These are phyloP conservation scores for Drosophila stalkeri DNA, from an alignment of 2,888 invertebrate genomes.

Conservation along the genomic window DNA sequence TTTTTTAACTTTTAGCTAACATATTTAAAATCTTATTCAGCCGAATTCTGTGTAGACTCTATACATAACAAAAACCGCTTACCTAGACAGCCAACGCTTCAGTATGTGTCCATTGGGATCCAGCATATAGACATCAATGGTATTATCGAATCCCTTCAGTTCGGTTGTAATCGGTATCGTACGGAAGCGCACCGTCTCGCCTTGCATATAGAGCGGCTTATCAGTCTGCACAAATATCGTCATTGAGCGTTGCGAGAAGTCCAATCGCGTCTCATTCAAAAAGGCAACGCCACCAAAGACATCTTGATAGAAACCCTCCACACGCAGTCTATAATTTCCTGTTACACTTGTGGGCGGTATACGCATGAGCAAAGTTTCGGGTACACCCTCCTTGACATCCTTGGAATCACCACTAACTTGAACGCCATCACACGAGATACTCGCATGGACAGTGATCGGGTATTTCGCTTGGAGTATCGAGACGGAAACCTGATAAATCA, in stretches of 20 bases:
- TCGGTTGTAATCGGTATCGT: conserved; percentile 97
- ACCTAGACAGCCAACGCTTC: conserved; percentile 95
- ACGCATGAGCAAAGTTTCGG: conserved; percentile 95
- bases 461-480: conserved; percentile 92
- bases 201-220: conserved; percentile 97
- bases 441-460: conserved; percentile 93
- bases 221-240: conserved; percentile 98
- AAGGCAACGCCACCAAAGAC: conserved; percentile 94
- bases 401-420: conserved; percentile 94
- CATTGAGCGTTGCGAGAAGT: conserved; percentile 95
- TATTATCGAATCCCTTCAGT: conserved; percentile 94
- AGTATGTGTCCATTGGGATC: conserved; percentile 95
- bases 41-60: not conserved
- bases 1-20: not conserved
- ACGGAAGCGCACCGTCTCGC: conserved; percentile 95
- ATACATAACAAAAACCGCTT: not conserved
- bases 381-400: conserved; percentile 93
- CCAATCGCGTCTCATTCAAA: conserved; percentile 93
- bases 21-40: not conserved
- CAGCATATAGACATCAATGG: conserved; percentile 95
- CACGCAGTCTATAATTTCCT: conserved; percentile 93
- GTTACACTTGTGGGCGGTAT: conserved; percentile 93
- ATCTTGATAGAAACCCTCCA: conserved; percentile 90
- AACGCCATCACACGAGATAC: conserved; percentile 95
- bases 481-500: conserved; percentile 94